These are phyloP conservation scores for Ooceraea biroi DNA, from an alignment of 1,140 invertebrate genomes.

Conservation along the genomic window DNA sequence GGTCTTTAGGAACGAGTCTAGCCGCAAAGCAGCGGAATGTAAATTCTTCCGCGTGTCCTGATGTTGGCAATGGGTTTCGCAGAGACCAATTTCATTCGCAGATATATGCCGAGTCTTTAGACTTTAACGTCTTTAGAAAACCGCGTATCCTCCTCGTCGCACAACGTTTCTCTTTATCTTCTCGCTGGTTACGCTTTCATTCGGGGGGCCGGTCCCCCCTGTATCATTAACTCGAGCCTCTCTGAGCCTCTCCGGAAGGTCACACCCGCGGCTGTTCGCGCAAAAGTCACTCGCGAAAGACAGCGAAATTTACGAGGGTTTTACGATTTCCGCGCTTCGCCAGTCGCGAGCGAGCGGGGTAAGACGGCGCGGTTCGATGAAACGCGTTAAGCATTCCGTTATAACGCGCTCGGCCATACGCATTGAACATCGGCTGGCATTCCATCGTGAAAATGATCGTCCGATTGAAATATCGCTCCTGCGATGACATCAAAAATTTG, in stretches of 20 bases:
- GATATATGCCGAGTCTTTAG: background rate
- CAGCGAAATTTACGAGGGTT: conserved; percentile 56
- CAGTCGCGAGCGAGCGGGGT: background rate
- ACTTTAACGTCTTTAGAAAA: background rate
- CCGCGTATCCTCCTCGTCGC: too few species aligned
- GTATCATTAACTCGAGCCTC: background rate
- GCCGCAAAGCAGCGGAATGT: background rate
- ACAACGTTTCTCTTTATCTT: background rate
- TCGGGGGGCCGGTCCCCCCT: background rate
- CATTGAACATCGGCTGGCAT: background rate
- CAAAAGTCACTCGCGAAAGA: conserved; percentile 10
- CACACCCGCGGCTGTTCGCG: conserved; percentile 2
- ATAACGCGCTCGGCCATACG: background rate
- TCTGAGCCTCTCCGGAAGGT: too few species aligned
- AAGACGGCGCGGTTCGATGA: conserved; percentile 37
- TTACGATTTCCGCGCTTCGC: conserved; percentile 50
- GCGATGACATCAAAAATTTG: conserved; percentile 32
- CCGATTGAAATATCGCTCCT: conserved; percentile 9
- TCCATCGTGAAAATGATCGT: conserved; percentile 31
- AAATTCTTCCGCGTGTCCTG: background rate
- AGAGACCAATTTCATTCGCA: background rate
- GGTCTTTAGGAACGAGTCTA: background rate
- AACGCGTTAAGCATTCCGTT: conserved; percentile 45
- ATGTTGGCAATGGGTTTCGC: background rate
- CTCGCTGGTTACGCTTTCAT: background rate